Evolutionary conservation across 2,888 invertebrate genomes (phyloP).

Genomic region (Dyspetes luteomarginatus): DNA sequence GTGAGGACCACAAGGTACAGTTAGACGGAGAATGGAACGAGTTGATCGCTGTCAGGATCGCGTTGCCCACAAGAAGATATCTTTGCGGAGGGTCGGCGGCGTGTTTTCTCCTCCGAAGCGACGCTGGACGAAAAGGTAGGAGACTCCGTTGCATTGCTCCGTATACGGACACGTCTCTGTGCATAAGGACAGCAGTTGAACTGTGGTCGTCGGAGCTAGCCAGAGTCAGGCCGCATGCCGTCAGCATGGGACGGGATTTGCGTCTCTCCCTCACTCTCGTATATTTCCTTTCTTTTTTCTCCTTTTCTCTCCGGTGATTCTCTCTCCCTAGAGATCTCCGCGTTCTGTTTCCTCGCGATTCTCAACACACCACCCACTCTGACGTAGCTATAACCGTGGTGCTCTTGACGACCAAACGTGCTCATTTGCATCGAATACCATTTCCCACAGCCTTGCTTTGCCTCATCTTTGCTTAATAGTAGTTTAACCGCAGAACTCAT

Average conservation of each 20-base stretch:
- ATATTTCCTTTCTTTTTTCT: slow-evolving; percentile 29
- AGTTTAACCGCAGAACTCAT: background rate
- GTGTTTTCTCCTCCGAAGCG: slow-evolving; percentile 5
- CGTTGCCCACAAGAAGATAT: slow-evolving; percentile 35
- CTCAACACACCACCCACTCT: slow-evolving; percentile 57
- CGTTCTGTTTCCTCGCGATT: slow-evolving; percentile 18
- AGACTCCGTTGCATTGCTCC: slow-evolving; percentile 5
- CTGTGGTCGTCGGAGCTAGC: background rate
- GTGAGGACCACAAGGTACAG: background rate
- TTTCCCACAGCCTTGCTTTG: slow-evolving; percentile 50
- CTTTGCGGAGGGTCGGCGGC: slow-evolving; percentile 36
- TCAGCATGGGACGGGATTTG: slow-evolving; percentile 45
- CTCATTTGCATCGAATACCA: slow-evolving; percentile 68
- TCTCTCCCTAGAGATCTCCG: background rate
- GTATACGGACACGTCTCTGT: slow-evolving; percentile 9
- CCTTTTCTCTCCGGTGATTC: slow-evolving; percentile 7
- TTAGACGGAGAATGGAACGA: slow-evolving; percentile 17
- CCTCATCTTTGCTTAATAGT: background rate
- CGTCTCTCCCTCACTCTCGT: background rate
- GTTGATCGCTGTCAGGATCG: slow-evolving; percentile 50
- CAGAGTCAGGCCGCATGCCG: slow-evolving; percentile 7
- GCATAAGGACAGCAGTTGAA: slow-evolving; percentile 2
- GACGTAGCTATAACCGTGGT: slow-evolving; percentile 50
- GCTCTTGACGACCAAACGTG: slow-evolving; percentile 27
- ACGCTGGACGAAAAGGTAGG: slow-evolving; percentile 2